Evolutionary conservation across 2,888 invertebrate genomes (phyloP).

Genomic region (Macropis europaea): DNA sequence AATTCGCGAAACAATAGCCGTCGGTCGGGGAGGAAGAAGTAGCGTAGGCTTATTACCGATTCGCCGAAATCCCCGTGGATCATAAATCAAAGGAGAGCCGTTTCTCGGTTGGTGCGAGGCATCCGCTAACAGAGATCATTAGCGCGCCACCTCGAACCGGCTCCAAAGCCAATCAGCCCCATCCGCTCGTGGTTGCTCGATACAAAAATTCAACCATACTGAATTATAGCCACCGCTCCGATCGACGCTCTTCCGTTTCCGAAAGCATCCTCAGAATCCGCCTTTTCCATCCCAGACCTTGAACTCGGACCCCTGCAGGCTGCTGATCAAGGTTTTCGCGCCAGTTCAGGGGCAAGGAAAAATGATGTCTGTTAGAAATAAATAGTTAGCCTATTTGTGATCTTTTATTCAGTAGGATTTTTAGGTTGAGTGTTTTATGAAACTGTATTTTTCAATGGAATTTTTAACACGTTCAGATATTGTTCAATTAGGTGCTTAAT

Average conservation of each 20-base stretch:
- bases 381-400: too few relatives aligned
- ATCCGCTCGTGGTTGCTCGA: slow-evolving; percentile 42
- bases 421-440: too few relatives aligned
- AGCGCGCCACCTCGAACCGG: slow-evolving; percentile 57
- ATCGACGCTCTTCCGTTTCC: slow-evolving; percentile 9
- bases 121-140: slow-evolving; percentile 62
- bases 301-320: too few relatives aligned
- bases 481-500: too few relatives aligned
- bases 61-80: slow-evolving; percentile 45
- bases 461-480: too few relatives aligned
- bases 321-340: too few relatives aligned
- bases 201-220: slow-evolving; percentile 41
- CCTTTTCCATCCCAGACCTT: background rate
- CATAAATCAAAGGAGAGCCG: slow-evolving; percentile 56
- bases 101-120: slow-evolving; percentile 50
- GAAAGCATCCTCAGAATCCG: too few relatives aligned
- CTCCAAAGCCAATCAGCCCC: slow-evolving; percentile 52
- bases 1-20: slow-evolving; percentile 6
- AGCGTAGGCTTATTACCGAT: slow-evolving; percentile 37
- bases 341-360: too few relatives aligned
- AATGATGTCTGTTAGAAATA: too few relatives aligned
- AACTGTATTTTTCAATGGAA: too few relatives aligned
- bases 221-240: slow-evolving; percentile 26
- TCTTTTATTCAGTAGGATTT: too few relatives aligned
- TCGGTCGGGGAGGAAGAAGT: background rate